phyloP scores from a whole-genome alignment of 2,113 vertebrate genomes.

The Thalassoma bifasciatum region DNA sequence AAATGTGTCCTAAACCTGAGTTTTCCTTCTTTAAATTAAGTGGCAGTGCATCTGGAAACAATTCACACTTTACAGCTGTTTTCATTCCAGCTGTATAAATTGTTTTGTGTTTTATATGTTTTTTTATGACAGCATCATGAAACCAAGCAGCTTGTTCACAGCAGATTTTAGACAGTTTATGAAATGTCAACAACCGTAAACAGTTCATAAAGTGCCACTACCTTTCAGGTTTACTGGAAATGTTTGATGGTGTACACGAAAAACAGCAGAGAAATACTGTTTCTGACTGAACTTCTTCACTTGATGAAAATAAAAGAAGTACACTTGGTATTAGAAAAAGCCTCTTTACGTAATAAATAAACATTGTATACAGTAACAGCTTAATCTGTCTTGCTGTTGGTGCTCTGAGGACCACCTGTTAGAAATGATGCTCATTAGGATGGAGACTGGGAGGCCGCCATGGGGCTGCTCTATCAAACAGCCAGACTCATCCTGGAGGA shows the following conservation, averaged over 20 bases:
- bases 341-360: conserved; percentile 3
- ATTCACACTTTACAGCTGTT: conserved; percentile 63
- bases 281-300: conserved; percentile 16
- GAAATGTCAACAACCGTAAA: conserved; percentile 20
- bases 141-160: conserved; percentile 33
- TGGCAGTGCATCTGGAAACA: conserved; percentile 64
- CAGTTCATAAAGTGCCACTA: not conserved
- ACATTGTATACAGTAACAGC: not conserved
- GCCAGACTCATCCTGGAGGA: conserved; percentile 74
- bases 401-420: conserved; percentile 66
- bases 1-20: not conserved
- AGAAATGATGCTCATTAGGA: conserved; percentile 63
- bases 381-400: conserved; percentile 17
- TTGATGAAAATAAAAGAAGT: not conserved
- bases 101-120: conserved; percentile 38
- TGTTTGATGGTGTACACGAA: conserved; percentile 5
- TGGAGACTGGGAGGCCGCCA: conserved; percentile 64
- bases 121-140: conserved; percentile 8
- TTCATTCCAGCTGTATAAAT: conserved; percentile 39
- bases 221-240: conserved; percentile 20
- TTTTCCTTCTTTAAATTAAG: conserved; percentile 10
- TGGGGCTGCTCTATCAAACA: conserved; percentile 60
- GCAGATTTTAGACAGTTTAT: conserved; percentile 15
- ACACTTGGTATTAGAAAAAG: conserved; percentile 1
- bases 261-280: conserved; percentile 19